phyloP scores from a whole-genome alignment of 37 sponge, comb jelly and placozoan genomes.

The Oscarella lobularis region DNA sequence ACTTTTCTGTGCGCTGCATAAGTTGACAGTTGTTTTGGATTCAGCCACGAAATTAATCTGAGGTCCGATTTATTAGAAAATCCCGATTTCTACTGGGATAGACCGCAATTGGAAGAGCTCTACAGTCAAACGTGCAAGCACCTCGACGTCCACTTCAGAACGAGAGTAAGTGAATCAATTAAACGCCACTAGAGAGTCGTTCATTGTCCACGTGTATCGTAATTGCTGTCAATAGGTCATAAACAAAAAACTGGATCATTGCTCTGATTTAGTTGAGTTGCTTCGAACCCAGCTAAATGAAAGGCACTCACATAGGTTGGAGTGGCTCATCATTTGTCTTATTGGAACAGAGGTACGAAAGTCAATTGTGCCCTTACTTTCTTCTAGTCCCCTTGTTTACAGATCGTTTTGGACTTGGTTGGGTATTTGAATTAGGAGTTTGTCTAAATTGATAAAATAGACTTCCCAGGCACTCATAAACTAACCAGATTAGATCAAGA shows the following conservation, averaged over 20 bases:
- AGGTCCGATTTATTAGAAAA: slow-evolving; percentile 6
- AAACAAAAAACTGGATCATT: slow-evolving; percentile 20
- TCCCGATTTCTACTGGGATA: slow-evolving; percentile 23
- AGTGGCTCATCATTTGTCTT: slow-evolving; percentile 19
- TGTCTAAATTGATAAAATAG: too few relatives aligned
- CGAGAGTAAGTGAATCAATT: slow-evolving; percentile 10
- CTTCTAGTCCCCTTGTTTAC: too few relatives aligned
- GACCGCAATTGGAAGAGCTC: slow-evolving; percentile 13
- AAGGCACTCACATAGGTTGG: slow-evolving; percentile 22
- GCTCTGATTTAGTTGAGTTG: slow-evolving; percentile 16
- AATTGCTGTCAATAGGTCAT: neutral
- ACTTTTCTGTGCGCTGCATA: neutral
- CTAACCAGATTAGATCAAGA: too few relatives aligned
- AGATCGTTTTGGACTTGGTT: too few relatives aligned
- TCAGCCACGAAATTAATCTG: slow-evolving; percentile 21
- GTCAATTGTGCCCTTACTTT: too few relatives aligned
- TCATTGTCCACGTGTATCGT: neutral
- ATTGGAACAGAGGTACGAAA: slow-evolving; percentile 15
- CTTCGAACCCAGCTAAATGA: slow-evolving; percentile 24
- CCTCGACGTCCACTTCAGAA: slow-evolving; percentile 17
- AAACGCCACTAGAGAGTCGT: too few relatives aligned
- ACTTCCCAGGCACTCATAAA: too few relatives aligned
- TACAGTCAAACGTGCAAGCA: slow-evolving; percentile 16
- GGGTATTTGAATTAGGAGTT: too few relatives aligned
- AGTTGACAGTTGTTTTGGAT: too few relatives aligned